These are phyloP conservation scores for Lepidurus packardi DNA, from an alignment of 1,140 invertebrate species.

Conservation along the genomic window DNA sequence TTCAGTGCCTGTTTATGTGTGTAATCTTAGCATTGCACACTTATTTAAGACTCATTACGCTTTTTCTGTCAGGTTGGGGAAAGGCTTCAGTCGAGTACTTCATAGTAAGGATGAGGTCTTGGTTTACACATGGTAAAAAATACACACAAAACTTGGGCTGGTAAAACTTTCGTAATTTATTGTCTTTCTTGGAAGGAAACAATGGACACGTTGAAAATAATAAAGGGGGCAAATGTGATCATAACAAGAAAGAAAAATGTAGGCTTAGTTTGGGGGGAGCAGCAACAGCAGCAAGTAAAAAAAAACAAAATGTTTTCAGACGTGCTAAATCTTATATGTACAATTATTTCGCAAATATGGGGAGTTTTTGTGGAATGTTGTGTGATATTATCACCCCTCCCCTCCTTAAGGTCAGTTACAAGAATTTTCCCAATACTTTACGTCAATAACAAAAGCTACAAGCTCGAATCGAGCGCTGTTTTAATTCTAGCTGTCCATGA, in stretches of 20 bases:
- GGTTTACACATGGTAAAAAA: neutral
- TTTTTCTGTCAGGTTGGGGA: neutral
- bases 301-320: neutral
- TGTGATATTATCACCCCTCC: neutral
- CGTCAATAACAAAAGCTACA: neutral
- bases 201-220: slow-evolving; percentile 18
- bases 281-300: neutral
- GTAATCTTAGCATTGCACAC: neutral
- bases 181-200: slow-evolving; percentile 21
- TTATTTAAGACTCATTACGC: neutral
- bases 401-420: neutral
- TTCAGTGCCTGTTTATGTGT: slow-evolving; percentile 1
- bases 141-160: neutral
- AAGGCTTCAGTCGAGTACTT: neutral
- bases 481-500: neutral
- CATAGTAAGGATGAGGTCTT: neutral
- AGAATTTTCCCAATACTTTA: neutral
- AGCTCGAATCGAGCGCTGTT: neutral
- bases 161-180: slow-evolving; percentile 20
- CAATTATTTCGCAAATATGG: neutral
- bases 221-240: slow-evolving; percentile 18
- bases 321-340: neutral
- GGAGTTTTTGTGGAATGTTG: neutral
- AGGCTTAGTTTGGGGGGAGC: neutral
- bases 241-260: slow-evolving; percentile 15